Conservation (phyloP, 1,140 invertebrate species). For the Nautilus pompilius region DNA sequence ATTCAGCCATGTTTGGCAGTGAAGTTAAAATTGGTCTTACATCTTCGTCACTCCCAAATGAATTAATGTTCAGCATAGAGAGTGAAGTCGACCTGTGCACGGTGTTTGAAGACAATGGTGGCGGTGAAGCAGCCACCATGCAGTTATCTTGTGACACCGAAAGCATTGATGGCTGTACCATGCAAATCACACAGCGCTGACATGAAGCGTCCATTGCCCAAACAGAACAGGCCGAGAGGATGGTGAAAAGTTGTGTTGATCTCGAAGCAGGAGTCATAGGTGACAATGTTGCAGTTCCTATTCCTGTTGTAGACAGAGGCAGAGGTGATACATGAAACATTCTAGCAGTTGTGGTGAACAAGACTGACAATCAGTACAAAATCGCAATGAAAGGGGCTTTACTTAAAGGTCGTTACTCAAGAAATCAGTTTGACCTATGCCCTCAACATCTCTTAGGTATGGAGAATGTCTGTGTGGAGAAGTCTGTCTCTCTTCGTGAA, state of each 20-base stretch:
- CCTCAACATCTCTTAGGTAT: not conserved
- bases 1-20: conserved; percentile 20
- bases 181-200: not conserved
- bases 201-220: conserved; percentile 4
- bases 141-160: conserved; percentile 2
- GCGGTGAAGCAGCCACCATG: not conserved
- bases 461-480: not conserved
- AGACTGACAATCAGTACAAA: too few species aligned
- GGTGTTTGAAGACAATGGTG: conserved; percentile 1
- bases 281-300: conserved; percentile 9
- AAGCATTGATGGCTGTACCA: not conserved
- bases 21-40: conserved; percentile 1
- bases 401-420: conserved; percentile 1
- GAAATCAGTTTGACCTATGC: conserved; percentile 11
- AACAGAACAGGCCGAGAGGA: conserved; percentile 1
- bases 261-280: conserved; percentile 6
- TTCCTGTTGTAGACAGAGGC: not conserved
- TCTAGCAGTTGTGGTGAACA: too few species aligned
- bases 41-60: conserved; percentile 4
- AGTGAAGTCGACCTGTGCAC: not conserved
- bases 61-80: conserved; percentile 5
- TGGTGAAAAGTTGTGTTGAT: conserved; percentile 5
- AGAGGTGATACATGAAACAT: conserved; percentile 1
- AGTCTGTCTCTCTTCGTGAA: not conserved
- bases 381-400: conserved; percentile 1